Conservation (phyloP, 2,113 vertebrate genomes). For the Megatriorchis doriae region DNA sequence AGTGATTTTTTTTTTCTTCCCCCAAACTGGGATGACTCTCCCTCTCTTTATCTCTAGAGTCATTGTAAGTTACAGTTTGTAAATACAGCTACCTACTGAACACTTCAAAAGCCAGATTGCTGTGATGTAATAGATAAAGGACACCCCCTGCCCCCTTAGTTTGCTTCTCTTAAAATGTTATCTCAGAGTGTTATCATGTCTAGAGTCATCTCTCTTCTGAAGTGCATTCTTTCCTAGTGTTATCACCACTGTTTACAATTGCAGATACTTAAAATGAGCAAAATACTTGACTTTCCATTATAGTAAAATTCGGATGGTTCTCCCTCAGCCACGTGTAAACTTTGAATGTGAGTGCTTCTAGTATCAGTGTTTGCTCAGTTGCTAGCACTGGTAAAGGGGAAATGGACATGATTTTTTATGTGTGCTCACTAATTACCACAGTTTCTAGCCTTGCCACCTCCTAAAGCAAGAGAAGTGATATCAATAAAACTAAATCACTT, state of each 20-base stretch:
- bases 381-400: not conserved
- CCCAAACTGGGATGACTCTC: not conserved
- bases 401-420: not conserved
- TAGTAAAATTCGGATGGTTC: not conserved
- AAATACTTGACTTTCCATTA: constrained; percentile 40
- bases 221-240: constrained; percentile 25
- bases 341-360: not conserved
- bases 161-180: constrained; percentile 17
- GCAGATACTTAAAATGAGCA: constrained; percentile 26
- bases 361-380: not conserved
- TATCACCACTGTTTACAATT: constrained; percentile 28
- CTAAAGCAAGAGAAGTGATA: not conserved
- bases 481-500: not conserved
- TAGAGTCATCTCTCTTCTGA: not conserved
- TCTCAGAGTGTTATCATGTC: not conserved
- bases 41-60: not conserved
- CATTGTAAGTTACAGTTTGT: not conserved
- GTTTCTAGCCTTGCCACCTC: not conserved
- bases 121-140: not conserved
- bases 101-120: constrained; percentile 12
- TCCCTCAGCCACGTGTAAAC: not conserved
- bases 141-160: not conserved
- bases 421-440: not conserved
- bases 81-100: constrained; percentile 29
- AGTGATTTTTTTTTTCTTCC: not conserved